phyloP scores from a whole-genome alignment of 2,113 vertebrate genomes.

The Pseudopipra pipra region DNA sequence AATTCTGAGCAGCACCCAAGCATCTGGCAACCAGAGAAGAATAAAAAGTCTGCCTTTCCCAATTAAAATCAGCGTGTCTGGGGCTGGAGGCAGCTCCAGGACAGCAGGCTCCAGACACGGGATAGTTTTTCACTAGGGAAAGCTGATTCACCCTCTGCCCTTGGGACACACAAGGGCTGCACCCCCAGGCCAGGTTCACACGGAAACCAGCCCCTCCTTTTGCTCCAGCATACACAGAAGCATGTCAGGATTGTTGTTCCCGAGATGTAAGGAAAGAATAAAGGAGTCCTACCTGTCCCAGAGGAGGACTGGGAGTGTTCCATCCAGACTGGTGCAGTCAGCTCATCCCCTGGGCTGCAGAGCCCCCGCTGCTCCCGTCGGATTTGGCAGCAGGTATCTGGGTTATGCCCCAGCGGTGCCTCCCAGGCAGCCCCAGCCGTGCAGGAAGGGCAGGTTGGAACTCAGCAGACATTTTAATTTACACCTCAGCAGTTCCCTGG shows the following conservation, averaged over 20 bases:
- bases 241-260: accelerated
- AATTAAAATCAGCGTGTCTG: neutral
- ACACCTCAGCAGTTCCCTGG: neutral
- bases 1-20: neutral
- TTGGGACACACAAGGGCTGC: neutral
- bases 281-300: neutral
- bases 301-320: neutral
- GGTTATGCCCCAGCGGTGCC: neutral
- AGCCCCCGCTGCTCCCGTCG: neutral
- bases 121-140: neutral
- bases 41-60: neutral
- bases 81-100: neutral
- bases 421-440: neutral
- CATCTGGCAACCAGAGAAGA: neutral
- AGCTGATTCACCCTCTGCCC: neutral
- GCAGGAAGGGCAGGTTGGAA: neutral
- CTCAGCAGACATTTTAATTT: conserved; percentile 14
- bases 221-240: neutral
- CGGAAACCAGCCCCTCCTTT: neutral
- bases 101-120: neutral
- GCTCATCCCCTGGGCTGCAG: neutral
- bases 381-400: neutral
- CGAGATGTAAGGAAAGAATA: neutral
- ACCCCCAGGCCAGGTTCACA: neutral
- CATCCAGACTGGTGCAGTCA: neutral